A percentile compares a stretch with the other conserved stretches of the same genome.
These are phyloP conservation scores for Ladona fulva DNA, from an alignment of 1,140 invertebrate genomes.

Conservation along the genomic window DNA sequence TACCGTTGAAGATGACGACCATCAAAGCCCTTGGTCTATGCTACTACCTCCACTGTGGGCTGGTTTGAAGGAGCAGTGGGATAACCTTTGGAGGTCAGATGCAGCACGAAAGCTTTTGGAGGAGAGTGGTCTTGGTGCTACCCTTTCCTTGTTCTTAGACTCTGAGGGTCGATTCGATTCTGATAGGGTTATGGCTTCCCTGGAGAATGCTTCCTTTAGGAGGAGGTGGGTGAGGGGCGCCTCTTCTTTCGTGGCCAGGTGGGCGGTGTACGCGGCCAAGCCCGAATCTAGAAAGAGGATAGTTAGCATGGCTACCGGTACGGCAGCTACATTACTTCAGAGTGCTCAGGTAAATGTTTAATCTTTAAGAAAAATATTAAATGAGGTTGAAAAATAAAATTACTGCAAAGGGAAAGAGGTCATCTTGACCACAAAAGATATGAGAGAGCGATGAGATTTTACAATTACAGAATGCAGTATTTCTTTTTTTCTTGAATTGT, in stretches of 20 bases:
- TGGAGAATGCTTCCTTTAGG: conserved; percentile 66
- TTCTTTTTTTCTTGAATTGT: too few relatives aligned
- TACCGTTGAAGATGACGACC: background rate
- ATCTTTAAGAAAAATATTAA: too few relatives aligned
- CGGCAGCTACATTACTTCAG: background rate
- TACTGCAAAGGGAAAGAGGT: too few relatives aligned
- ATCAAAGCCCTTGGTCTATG: background rate
- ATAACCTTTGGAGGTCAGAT: background rate
- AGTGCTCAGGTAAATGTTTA: background rate
- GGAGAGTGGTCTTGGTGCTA: conserved; percentile 25
- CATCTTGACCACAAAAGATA: too few relatives aligned
- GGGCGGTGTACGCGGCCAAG: conserved; percentile 61
- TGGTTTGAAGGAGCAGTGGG: background rate
- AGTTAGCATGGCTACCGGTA: background rate
- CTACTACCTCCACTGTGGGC: background rate
- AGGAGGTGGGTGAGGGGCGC: conserved; percentile 65
- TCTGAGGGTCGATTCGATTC: conserved; percentile 52
- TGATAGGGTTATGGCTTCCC: conserved; percentile 58
- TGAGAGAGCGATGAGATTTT: too few relatives aligned
- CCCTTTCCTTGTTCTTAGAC: background rate
- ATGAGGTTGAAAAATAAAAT: too few relatives aligned
- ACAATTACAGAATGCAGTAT: too few relatives aligned
- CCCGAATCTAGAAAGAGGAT: conserved; percentile 34
- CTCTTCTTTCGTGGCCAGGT: conserved; percentile 61
- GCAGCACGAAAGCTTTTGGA: background rate